Percentiles rank a stretch among this genome's conserved stretches.
These are phyloP conservation scores for Cinclus mexicanus DNA, from an alignment of 2,113 vertebrate species.

Conservation along the genomic window DNA sequence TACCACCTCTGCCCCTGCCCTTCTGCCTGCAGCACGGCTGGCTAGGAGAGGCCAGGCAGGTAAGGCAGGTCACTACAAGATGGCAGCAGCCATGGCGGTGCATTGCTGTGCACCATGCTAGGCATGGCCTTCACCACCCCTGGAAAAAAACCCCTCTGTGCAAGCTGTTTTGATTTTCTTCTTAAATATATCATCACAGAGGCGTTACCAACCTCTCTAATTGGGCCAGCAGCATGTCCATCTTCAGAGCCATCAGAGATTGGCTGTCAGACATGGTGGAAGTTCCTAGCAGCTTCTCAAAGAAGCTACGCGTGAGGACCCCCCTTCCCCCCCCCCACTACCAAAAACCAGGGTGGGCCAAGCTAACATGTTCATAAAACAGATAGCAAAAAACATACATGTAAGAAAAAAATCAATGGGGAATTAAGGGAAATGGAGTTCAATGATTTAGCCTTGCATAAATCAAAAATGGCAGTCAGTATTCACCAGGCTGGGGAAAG, in stretches of 20 bases:
- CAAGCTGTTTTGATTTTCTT: fast-evolving
- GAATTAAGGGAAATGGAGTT: background rate
- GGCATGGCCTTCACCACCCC: too few relatives aligned
- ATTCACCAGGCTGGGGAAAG: fast-evolving
- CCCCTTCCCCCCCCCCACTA: fast-evolving
- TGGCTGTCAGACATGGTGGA: background rate
- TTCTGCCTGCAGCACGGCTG: too few relatives aligned
- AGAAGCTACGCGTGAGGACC: too few relatives aligned
- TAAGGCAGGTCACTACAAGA: too few relatives aligned
- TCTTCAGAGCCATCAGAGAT: background rate
- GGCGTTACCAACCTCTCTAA: fast-evolving
- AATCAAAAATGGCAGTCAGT: background rate
- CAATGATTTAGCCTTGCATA: background rate
- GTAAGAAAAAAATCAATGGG: background rate
- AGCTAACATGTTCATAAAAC: background rate
- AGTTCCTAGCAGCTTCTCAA: background rate
- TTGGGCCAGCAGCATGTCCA: background rate
- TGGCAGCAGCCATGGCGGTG: too few relatives aligned
- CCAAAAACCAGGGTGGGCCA: background rate
- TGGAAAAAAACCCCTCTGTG: fast-evolving
- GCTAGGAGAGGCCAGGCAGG: too few relatives aligned
- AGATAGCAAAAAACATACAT: background rate
- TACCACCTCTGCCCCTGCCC: too few relatives aligned
- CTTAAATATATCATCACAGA: background rate
- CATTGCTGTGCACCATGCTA: fast-evolving